Conservation (phyloP, 2,113 vertebrate species). For the Dromas ardeola region DNA sequence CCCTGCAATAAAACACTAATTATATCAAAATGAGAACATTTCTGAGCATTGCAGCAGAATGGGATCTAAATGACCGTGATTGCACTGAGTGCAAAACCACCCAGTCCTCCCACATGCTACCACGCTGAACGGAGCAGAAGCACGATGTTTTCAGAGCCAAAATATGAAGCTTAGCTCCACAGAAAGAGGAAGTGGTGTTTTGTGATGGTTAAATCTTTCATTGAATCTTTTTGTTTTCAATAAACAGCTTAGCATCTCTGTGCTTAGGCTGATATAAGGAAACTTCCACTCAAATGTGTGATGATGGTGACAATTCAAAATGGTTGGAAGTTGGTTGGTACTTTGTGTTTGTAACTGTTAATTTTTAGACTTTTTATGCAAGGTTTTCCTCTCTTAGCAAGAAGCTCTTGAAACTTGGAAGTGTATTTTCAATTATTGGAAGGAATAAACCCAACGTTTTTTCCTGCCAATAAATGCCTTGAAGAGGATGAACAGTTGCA, state of each 20-base stretch:
- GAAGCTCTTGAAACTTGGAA: background rate
- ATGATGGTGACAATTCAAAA: background rate
- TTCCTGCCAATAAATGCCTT: background rate
- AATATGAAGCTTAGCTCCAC: background rate
- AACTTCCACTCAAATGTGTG: background rate
- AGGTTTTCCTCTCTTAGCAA: background rate
- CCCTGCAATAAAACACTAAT: slow-evolving; percentile 27
- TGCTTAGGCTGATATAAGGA: too few species aligned
- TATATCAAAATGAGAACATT: background rate
- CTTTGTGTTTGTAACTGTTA: background rate
- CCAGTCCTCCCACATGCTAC: background rate
- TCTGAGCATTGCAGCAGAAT: background rate
- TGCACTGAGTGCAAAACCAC: background rate
- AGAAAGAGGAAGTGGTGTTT: background rate
- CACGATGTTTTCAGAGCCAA: background rate
- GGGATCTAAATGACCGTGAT: background rate
- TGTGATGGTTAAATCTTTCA: background rate
- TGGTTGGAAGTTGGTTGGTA: background rate
- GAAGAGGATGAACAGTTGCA: background rate
- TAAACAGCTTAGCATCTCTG: background rate
- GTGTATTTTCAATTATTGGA: background rate
- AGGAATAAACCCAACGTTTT: background rate
- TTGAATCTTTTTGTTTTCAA: background rate
- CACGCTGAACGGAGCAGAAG: background rate
- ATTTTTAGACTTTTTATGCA: background rate